Conservation (phyloP, 2,888 invertebrate species). For the Drosophila testacea region DNA sequence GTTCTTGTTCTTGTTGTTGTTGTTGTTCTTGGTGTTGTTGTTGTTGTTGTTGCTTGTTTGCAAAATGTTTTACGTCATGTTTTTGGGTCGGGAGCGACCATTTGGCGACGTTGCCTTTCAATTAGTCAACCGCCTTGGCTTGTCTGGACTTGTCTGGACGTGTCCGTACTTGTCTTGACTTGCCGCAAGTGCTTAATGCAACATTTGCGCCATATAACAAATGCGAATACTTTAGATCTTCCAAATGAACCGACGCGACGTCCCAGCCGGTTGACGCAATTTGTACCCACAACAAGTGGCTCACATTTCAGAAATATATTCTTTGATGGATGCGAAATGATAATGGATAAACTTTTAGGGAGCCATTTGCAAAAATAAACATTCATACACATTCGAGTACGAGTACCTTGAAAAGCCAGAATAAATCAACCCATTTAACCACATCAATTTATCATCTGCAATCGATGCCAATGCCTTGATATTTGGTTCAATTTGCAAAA, state of each 20-base stretch:
- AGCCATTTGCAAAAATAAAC: constrained; percentile 21
- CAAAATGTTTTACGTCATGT: constrained; percentile 75
- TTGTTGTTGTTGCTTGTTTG: constrained; percentile 27
- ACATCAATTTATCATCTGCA: constrained; percentile 20
- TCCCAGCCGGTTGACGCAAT: constrained; percentile 7
- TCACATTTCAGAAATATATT: constrained; percentile 11
- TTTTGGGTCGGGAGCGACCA: constrained; percentile 29
- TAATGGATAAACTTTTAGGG: constrained; percentile 26
- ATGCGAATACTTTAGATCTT: constrained; percentile 23
- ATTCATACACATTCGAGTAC: background rate
- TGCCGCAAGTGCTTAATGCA: constrained; percentile 30
- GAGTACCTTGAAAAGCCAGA: constrained; percentile 11
- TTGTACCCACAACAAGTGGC: constrained; percentile 24
- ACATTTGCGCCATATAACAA: background rate
- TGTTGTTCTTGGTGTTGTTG: constrained; percentile 43
- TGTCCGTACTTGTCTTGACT: constrained; percentile 11
- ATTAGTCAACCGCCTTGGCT: constrained; percentile 52
- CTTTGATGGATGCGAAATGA: constrained; percentile 42
- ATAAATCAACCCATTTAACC: constrained; percentile 18
- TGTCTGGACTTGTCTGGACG: constrained; percentile 17
- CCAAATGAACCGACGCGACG: background rate
- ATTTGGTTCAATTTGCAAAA: constrained; percentile 9
- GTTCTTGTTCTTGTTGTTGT: constrained; percentile 36
- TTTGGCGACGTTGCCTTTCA: constrained; percentile 53
- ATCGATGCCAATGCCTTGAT: constrained; percentile 1